Evolutionary conservation across 2,113 vertebrate species (phyloP).

Genomic region (Pluvianellus socialis): DNA sequence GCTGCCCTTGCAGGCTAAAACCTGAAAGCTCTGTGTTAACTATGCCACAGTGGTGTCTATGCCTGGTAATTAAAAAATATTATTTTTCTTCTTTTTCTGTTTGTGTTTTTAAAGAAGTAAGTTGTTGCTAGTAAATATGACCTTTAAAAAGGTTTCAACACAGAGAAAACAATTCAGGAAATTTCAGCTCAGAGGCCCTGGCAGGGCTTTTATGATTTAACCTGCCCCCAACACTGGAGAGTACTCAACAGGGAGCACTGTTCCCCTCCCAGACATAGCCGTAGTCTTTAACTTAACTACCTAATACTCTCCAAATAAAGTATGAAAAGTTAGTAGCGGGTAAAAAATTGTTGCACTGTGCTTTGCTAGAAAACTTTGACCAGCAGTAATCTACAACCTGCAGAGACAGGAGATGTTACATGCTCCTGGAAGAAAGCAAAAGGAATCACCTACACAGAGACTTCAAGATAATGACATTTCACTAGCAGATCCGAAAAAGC

Average conservation of each 20-base stretch:
- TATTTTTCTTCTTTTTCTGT: neutral
- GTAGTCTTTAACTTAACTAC: neutral
- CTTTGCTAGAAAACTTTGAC: neutral
- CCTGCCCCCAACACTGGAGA: neutral
- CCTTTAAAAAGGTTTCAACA: neutral
- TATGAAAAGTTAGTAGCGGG: neutral
- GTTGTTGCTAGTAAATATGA: neutral
- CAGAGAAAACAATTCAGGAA: neutral
- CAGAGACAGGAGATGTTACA: neutral
- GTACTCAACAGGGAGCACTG: neutral
- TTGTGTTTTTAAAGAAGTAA: neutral
- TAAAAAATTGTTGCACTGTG: neutral
- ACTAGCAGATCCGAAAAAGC: neutral
- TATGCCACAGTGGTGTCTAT: accelerated
- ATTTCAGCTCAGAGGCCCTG: neutral
- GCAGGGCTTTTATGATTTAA: neutral
- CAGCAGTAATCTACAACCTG: neutral
- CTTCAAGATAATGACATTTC: neutral
- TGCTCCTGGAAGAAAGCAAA: neutral
- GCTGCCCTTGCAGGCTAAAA: neutral
- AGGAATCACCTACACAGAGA: neutral
- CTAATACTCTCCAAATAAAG: neutral
- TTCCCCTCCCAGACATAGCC: neutral
- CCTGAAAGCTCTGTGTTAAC: neutral
- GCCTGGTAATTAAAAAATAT: neutral